Evolutionary conservation across 2,797 vertebrate species (phyloP), one percentile per base, ranked within the genome.

Genomic region (Phrynocephalus guinanensis): DNA sequence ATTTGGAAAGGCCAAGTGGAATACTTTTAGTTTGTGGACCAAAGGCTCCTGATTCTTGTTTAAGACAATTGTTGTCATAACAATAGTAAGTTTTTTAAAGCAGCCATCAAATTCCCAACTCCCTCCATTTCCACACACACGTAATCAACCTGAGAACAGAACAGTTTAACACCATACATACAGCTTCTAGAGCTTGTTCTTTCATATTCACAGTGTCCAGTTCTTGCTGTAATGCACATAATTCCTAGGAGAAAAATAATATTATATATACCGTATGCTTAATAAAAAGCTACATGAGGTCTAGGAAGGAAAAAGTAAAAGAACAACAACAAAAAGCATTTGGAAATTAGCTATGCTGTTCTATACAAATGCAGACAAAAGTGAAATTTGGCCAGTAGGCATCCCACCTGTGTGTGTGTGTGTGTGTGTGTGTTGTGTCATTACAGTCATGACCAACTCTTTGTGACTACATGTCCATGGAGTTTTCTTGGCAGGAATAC

Each of bases 221-320:
- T 82, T 99, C 98, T 83, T 98, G 98, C 90, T 99, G 98, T n/a
- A 97, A 97, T 93, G 96, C 94, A 92, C 97, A 89, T 71, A 99
- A 90, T 89, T 98, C 98, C 99, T 99, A 91, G 84, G 84, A 44
- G 48, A 79, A 30, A 90, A 90, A 66, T 86, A 90, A 83, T 89
- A 70, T 1, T 66, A 86, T 9, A 38, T 76, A 88, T 22, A 33
- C 33, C 33, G 33, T 33, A 88, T 48, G 22, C 3, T 44, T 26
- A 72, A 90, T 86, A 71, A 80, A 13, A 72, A 56, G 38, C 7
- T 44, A 63, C 0, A 13, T 67, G 1, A 33, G 38, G 5, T 73
- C 16, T 28, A 8, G 63, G 30, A 28, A 10, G 5, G 44, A 16
- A 38, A 73, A 73, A 44, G 30, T 26, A 56, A 72, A 83, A 52